Percentiles rank a stretch among this genome's conserved stretches.
Conservation (phyloP, 2,888 invertebrate genomes). For the Pelosia muscerda region DNA sequence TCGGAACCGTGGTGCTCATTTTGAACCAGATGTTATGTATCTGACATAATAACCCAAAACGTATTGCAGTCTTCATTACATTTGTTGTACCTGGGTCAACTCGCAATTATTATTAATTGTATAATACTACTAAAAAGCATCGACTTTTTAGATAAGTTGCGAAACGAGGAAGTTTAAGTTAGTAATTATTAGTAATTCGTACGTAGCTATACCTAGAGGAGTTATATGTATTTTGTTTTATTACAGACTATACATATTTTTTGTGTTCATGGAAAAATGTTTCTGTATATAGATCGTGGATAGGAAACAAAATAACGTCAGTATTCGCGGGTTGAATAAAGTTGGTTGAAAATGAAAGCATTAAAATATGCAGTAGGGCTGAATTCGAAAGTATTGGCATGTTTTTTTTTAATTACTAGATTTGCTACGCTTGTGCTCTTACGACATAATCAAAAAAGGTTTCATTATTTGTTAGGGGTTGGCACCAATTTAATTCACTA, state of each 20-base stretch:
- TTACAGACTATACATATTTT: not conserved
- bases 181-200: not conserved
- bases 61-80: not conserved
- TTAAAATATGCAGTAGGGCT: not conserved
- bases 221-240: too few species aligned
- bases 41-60: conserved; percentile 6
- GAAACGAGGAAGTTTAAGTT: not conserved
- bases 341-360: too few species aligned
- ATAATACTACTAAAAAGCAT: conserved; percentile 1
- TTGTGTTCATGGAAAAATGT: too few species aligned
- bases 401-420: not conserved
- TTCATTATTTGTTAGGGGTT: not conserved
- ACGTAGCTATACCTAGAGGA: too few species aligned
- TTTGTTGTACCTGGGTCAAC: conserved; percentile 1
- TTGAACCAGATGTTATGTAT: conserved; percentile 2
- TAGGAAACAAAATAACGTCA: too few species aligned
- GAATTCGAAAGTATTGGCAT: not conserved
- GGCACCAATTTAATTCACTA: too few species aligned
- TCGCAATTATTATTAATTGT: not conserved
- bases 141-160: not conserved
- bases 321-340: too few species aligned
- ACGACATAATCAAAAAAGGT: not conserved
- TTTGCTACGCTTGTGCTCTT: not conserved
- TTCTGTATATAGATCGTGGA: too few species aligned
- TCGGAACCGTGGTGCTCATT: not conserved